Evolutionary conservation across 2,113 vertebrate species (phyloP), one percentile per base, ranked within the genome.

Genomic region (Paradoxurus hermaphroditus): DNA sequence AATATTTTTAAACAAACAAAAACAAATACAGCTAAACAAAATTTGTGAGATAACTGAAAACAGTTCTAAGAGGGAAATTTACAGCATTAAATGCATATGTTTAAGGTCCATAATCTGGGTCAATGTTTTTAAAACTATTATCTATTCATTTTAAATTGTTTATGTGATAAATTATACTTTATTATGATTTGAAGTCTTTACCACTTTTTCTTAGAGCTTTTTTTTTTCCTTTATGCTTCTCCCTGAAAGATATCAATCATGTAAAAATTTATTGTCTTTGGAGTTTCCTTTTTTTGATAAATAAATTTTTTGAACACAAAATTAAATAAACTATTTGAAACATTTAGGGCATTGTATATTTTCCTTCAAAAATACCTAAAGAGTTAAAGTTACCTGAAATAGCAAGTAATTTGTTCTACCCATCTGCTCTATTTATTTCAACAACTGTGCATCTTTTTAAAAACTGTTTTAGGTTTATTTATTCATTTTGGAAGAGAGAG

Each of bases 351-450:
- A 49, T 67, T 93, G 11, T 27, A 25, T 81, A 44, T 93, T 95
- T 94, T 96, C 62, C 25, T 23, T 86, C 23, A 78, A 82, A 97
- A 94, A 92, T 95, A 84, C 12, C 31, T 81, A 78, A 94, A 84
- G 29, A 89, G 13, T 65, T 83, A 49, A 91, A 96, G 44, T 93
- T 53, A 96, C 44, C 53, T 68, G 36, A 59, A 96, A 92, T 16
- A 90, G 36, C 41, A 96, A 92, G 53, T 70, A 85, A 91, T 96
- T 95, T 97, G 31, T 95, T 96, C 21, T 83, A 73, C 90, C 73
- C 92, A 97, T 96, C 95, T 97, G 73, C 90, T 94, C 62, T 86
- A 34, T 68, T 96, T 91, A 89, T 94, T 95, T 77, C 14, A 81
- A 63, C 63, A 94, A 88, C 39, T 95, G 75, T 85, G 51, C n/a